phyloP scores from a whole-genome alignment of 2,888 invertebrate genomes.

The Spatulosminthurus flaviceps region DNA sequence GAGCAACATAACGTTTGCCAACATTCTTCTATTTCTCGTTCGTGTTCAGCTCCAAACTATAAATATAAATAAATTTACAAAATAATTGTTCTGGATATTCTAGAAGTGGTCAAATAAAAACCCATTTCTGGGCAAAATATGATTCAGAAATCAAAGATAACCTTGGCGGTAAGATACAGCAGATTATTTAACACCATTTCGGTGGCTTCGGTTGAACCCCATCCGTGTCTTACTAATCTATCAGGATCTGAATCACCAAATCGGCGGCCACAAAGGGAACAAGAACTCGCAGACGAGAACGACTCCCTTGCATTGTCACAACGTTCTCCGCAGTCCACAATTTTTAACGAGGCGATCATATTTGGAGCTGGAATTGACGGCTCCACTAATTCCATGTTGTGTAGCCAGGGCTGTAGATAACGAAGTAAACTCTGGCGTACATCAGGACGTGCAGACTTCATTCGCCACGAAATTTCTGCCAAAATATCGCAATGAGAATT shows the following conservation, averaged over 20 bases:
- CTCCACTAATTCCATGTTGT: conserved; percentile 98
- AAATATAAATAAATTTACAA: conserved; percentile 54
- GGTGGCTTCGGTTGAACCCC: conserved; percentile 98
- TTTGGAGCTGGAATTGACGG: conserved; percentile 82
- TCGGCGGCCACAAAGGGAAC: conserved; percentile 61
- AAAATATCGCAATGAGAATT: background rate
- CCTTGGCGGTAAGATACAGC: conserved; percentile 97
- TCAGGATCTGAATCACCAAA: conserved; percentile 58
- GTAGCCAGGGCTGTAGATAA: conserved; percentile 95
- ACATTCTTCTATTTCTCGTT: conserved; percentile 92
- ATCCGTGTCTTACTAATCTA: conserved; percentile 73
- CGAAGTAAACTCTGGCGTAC: conserved; percentile 90
- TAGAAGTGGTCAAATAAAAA: no score
- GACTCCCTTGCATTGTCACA: conserved; percentile 54
- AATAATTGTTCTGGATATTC: no score
- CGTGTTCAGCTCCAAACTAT: conserved; percentile 94
- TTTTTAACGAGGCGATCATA: conserved; percentile 57
- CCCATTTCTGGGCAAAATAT: no score
- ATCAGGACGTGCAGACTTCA: conserved; percentile 94
- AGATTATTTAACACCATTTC: conserved; percentile 99
- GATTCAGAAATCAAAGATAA: conserved; percentile 66
- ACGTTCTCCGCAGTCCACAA: conserved; percentile 49
- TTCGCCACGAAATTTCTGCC: conserved; percentile 93
- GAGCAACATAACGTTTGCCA: conserved; percentile 96
- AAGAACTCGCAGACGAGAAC: conserved; percentile 59